A percentile compares a stretch with the other conserved stretches of the same genome.
These are phyloP conservation scores for Ammodytes marinus DNA, from an alignment of 2,113 vertebrate species.

Conservation along the genomic window DNA sequence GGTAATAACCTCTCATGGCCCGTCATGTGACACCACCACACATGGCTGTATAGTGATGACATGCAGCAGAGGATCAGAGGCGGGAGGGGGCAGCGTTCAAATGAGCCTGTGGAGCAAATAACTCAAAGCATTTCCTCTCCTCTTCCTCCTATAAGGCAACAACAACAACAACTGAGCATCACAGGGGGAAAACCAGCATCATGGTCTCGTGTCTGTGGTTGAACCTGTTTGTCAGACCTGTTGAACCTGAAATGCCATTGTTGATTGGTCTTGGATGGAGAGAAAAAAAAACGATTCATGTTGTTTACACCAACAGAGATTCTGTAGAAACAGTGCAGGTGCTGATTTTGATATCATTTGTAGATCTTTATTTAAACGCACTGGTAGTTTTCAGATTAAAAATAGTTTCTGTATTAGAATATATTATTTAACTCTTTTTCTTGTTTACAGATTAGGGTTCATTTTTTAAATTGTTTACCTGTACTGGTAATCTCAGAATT, in stretches of 20 bases:
- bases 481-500: not conserved
- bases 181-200: not conserved
- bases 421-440: not conserved
- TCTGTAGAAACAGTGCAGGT: too few relatives aligned
- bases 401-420: not conserved
- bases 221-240: constrained; percentile 28
- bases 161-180: not conserved
- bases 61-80: not conserved
- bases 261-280: not conserved
- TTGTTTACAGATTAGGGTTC: not conserved
- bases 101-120: constrained; percentile 1
- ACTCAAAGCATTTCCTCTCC: constrained; percentile 1
- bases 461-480: not conserved
- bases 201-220: not conserved
- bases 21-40: constrained; percentile 37
- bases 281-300: too few relatives aligned
- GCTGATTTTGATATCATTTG: not conserved
- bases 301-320: too few relatives aligned
- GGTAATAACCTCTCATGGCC: constrained; percentile 10
- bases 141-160: constrained; percentile 17
- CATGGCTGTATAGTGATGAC: not conserved
- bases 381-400: not conserved
- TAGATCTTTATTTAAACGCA: too few relatives aligned
- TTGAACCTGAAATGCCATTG: constrained; percentile 17
- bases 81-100: not conserved